A percentile compares a stretch with the other conserved stretches of the same genome.
Conservation (phyloP, 2,797 vertebrate genomes). For the Cyprinella venusta region DNA sequence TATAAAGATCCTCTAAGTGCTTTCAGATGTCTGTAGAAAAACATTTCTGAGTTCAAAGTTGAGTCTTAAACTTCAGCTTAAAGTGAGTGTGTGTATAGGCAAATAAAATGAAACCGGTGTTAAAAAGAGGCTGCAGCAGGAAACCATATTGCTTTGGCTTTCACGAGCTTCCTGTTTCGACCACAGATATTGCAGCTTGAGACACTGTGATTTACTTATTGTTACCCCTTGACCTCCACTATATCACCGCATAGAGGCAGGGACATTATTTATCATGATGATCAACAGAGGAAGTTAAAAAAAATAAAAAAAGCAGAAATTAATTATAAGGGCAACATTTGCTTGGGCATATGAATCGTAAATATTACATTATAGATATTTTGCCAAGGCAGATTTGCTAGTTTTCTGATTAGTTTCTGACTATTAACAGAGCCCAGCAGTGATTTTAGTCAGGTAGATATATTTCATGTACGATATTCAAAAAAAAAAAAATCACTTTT, state of each 20-base stretch:
- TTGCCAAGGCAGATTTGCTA: background rate
- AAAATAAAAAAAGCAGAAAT: background rate
- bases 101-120: slow-evolving; percentile 38
- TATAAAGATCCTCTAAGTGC: slow-evolving; percentile 15
- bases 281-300: background rate
- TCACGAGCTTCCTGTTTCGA: slow-evolving; percentile 63
- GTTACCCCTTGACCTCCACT: slow-evolving; percentile 19
- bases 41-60: slow-evolving; percentile 40
- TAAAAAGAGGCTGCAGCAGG: slow-evolving; percentile 61
- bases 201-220: slow-evolving; percentile 42
- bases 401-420: background rate
- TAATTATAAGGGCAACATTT: background rate
- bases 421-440: background rate
- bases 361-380: too few species aligned
- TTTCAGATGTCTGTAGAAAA: slow-evolving; percentile 23
- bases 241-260: background rate
- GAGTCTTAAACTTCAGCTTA: slow-evolving; percentile 28
- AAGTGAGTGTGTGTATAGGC: background rate
- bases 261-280: background rate
- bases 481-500: slow-evolving; percentile 10
- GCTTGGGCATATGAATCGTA: background rate
- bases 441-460: background rate
- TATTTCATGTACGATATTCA: background rate
- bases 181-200: slow-evolving; percentile 48
- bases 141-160: slow-evolving; percentile 60